Evolutionary conservation across 2,113 vertebrate genomes (phyloP), one percentile per base, ranked within the genome.

Genomic region (Anarrhichthys ocellatus): DNA sequence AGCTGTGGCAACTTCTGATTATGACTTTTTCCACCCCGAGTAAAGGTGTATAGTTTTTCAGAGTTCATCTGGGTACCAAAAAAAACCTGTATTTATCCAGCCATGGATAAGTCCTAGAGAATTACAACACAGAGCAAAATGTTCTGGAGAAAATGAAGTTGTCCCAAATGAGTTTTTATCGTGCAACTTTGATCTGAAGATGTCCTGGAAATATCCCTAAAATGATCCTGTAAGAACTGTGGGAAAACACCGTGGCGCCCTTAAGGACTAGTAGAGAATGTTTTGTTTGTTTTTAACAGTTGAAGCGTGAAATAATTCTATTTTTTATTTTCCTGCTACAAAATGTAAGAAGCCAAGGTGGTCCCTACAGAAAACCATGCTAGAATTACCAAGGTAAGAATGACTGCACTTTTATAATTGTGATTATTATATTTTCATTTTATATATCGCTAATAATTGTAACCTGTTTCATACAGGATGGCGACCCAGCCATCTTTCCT

Each of bases 351-450:
- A 48, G 32, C 22, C 22, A 24, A 27, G 50, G 32, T 6, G 1
- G 0, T 3, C 34, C 20, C 34, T 34, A n/a, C 90, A 92, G 85
- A 92, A 85, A 78, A 90, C 87, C 40, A 58, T 88, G 75, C 58
- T 91, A 2, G 66, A 84, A 58, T 54, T 85, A 18, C 88, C 87
- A 58, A 67, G 88, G 87, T 91, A 84, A 82, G 80, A 59, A 62
- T 78, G 29, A 18, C 9, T 24, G 5, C 2, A 29, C 2, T 42
- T 32, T 9, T 44, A 17, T 17, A 9, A 22, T 22, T 52, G 2
- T 17, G 6, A n/a, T 20, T 9, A 10, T 67, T 18, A 46, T 22
- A 50, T 52, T 50, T 50, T 9, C 7, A 34, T 50, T 27, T 32
- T 36, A 67, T 67, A 11, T n/a, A 50, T 34, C 15, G 2, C 20